phyloP scores from a whole-genome alignment of 2,797 vertebrate genomes.

The Macrochelys suwanniensis region DNA sequence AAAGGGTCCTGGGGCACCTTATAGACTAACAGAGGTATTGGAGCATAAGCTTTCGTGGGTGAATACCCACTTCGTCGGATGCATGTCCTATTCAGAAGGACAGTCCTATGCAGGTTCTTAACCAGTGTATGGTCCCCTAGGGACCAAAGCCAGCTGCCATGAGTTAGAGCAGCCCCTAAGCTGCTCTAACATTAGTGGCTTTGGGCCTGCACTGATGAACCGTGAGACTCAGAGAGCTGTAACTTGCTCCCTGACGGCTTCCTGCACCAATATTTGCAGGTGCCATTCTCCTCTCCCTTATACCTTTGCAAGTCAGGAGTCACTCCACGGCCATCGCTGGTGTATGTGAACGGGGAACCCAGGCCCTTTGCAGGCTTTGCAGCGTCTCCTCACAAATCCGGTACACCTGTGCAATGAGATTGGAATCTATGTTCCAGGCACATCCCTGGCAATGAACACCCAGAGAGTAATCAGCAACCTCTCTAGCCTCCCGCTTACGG shows the following conservation, averaged over 20 bases:
- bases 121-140: too few relatives aligned
- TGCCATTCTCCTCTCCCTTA: neutral
- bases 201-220: neutral
- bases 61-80: too few relatives aligned
- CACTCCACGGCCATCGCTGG: neutral
- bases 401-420: neutral
- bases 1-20: too few relatives aligned
- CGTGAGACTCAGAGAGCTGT: too few relatives aligned
- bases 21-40: too few relatives aligned
- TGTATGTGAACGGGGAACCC: neutral
- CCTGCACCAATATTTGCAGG: neutral
- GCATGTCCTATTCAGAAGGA: too few relatives aligned
- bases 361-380: too few relatives aligned
- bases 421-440: neutral
- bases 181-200: neutral
- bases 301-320: neutral
- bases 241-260: neutral
- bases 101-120: neutral
- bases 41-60: too few relatives aligned
- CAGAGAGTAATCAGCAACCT: neutral
- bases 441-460: neutral
- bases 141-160: neutral
- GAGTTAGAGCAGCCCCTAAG: neutral
- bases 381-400: too few relatives aligned
- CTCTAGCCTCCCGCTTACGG: neutral